Evolutionary conservation across 2,113 vertebrate species (phyloP).

Genomic region (Pseudolaguvia tuberculata): DNA sequence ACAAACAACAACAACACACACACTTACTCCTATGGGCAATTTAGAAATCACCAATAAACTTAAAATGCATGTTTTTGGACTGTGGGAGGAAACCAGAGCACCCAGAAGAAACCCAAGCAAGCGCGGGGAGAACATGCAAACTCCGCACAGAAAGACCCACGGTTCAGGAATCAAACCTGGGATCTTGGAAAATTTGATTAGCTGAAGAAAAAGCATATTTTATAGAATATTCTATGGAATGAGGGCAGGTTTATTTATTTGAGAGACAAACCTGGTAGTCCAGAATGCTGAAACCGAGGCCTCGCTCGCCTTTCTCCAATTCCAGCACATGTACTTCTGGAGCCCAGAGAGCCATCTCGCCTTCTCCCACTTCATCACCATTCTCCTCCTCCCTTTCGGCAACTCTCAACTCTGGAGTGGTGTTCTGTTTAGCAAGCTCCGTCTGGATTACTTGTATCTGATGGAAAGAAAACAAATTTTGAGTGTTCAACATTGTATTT

Average conservation of each 20-base stretch:
- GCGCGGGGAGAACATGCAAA: too few relatives aligned
- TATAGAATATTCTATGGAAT: background rate
- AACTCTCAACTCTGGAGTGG: background rate
- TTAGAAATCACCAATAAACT: too few relatives aligned
- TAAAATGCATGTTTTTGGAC: too few relatives aligned
- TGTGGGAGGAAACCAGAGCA: too few relatives aligned
- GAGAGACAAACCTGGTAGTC: constrained; percentile 86
- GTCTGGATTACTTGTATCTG: constrained; percentile 36
- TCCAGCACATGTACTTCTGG: constrained; percentile 78
- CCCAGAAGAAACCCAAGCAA: too few relatives aligned
- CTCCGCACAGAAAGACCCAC: too few relatives aligned
- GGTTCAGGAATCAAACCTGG: too few relatives aligned
- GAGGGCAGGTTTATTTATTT: background rate
- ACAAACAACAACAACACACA: too few relatives aligned
- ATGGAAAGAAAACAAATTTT: constrained; percentile 1
- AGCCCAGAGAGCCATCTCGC: constrained; percentile 87
- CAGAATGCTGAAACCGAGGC: constrained; percentile 95
- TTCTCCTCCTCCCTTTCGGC: constrained; percentile 54
- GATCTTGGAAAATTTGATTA: too few relatives aligned
- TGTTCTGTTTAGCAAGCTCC: constrained; percentile 44
- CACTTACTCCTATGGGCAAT: too few relatives aligned
- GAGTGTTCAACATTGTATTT: constrained; percentile 19
- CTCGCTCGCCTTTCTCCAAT: constrained; percentile 79
- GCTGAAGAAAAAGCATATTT: background rate
- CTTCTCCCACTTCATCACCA: constrained; percentile 72